Evolutionary conservation across 1,140 invertebrate species (phyloP).

Genomic region (Oryctes rhinoceros): DNA sequence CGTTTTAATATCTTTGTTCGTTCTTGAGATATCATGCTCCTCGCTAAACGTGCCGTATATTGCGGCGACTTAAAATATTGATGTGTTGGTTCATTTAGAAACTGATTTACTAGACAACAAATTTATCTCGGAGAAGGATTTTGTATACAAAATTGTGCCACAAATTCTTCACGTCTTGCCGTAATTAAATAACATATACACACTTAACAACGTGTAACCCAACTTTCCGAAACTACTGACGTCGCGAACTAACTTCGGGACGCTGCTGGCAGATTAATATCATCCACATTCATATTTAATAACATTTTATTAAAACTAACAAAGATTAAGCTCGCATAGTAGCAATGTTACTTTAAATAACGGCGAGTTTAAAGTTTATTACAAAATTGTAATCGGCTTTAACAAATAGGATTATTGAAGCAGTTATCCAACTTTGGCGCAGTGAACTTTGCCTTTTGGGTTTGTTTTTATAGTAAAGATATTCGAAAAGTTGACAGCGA

Average conservation of each 20-base stretch:
- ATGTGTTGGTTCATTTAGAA: background rate
- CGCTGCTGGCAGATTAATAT: slow-evolving; percentile 9
- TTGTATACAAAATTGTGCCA: background rate
- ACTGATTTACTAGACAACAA: background rate
- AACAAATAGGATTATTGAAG: slow-evolving; percentile 29
- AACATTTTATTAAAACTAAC: slow-evolving; percentile 28
- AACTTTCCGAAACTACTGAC: slow-evolving; percentile 21
- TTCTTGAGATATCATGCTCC: too few relatives aligned
- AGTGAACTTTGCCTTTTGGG: slow-evolving; percentile 3
- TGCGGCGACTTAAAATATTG: background rate
- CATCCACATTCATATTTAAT: slow-evolving; percentile 25
- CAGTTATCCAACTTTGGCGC: slow-evolving; percentile 1
- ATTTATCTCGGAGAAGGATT: background rate
- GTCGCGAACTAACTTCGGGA: background rate
- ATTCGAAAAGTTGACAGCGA: background rate
- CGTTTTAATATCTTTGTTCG: too few relatives aligned
- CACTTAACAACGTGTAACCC: background rate
- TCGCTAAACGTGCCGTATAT: background rate
- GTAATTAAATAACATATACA: slow-evolving; percentile 30
- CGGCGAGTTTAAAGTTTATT: slow-evolving; percentile 3
- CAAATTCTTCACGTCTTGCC: background rate
- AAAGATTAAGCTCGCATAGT: slow-evolving; percentile 28
- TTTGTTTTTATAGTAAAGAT: slow-evolving; percentile 2
- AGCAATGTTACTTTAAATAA: slow-evolving; percentile 3
- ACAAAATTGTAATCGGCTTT: slow-evolving; percentile 36